Evolutionary conservation across 2,113 vertebrate species (phyloP), one percentile per base, ranked within the genome.

Genomic region (Nesogale talazaci): DNA sequence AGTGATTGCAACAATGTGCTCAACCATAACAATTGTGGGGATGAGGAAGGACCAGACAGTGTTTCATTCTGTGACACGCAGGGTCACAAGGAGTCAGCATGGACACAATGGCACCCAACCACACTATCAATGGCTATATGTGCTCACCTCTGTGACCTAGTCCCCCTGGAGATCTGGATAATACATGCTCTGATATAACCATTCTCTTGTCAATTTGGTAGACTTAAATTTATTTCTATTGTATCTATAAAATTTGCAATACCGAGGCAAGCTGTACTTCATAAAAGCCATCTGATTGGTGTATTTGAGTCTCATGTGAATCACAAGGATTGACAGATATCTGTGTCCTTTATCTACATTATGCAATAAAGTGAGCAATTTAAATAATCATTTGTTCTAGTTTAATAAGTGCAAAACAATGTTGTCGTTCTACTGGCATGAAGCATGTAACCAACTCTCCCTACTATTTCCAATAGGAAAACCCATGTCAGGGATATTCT

Each of bases 221-320:
- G 31, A 89, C 59, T 79, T 74, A 86, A 89, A 65, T 86, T 89
- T 22, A 22, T 1, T 77, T 38, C 25, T 83, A 2, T 74, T 79
- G n/a, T 83, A 72, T 79, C 5, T 75, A 67, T 82, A 82, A 59
- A 83, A 46, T 34, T n/a, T 76, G 27, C n/a, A 83, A 92, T 46
- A 74, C 31, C 52, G 15, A 92, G 46, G 77, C 63, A 92, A 83
- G 4, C 1, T 77, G 69, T 77, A 38, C 3, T 40, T 76, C 46
- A 80, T 15, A 92, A 83, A 92, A 92, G 19, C 25, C 34, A 86
- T 59, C 40, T 67, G 82, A 75, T 75, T 27, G 61, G 59, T 31
- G 29, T 7, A n/a, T 79, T 10, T 52, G 56, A 16, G 14, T 86
- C 42, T 74, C 40, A 52, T 90, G 57, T 78, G 82, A 92, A 72